A percentile compares a stretch with the other conserved stretches of the same genome.
Conservation (phyloP, 2,113 vertebrate genomes). For the Perca schrenkii region DNA sequence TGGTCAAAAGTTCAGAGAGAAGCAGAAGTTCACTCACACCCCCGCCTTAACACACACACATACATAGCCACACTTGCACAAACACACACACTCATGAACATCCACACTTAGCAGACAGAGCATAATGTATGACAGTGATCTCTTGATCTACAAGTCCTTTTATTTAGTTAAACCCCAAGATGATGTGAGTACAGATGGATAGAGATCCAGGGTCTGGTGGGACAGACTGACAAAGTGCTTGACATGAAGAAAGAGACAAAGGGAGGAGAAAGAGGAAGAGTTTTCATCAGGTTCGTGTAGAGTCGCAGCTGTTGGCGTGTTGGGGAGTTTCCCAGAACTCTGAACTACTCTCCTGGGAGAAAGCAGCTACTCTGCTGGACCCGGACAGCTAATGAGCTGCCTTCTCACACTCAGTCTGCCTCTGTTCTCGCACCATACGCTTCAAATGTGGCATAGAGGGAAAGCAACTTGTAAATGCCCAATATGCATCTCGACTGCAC, state of each 20-base stretch:
- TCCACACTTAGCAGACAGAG: slow-evolving; percentile 20
- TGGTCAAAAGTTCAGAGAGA: slow-evolving; percentile 33
- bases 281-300: slow-evolving; percentile 82
- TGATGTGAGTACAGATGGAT: slow-evolving; percentile 62
- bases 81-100: slow-evolving; percentile 2
- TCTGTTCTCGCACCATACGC: slow-evolving; percentile 43
- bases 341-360: slow-evolving; percentile 69
- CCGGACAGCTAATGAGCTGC: slow-evolving; percentile 71
- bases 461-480: slow-evolving; percentile 46
- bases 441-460: slow-evolving; percentile 39
- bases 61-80: neutral
- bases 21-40: neutral
- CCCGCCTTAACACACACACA: neutral
- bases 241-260: slow-evolving; percentile 50
- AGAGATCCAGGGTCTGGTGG: slow-evolving; percentile 42
- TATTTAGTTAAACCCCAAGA: slow-evolving; percentile 60
- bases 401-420: slow-evolving; percentile 68
- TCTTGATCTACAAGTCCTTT: slow-evolving; percentile 60
- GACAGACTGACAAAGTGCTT: slow-evolving; percentile 56
- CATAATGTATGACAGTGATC: slow-evolving; percentile 38
- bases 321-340: slow-evolving; percentile 81
- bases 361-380: slow-evolving; percentile 64
- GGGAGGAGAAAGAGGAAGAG: slow-evolving; percentile 40
- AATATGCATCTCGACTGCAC: slow-evolving; percentile 31
- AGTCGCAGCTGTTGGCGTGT: slow-evolving; percentile 79